phyloP scores from a whole-genome alignment of 2,888 invertebrate species.

The Lithophane leautieri region DNA sequence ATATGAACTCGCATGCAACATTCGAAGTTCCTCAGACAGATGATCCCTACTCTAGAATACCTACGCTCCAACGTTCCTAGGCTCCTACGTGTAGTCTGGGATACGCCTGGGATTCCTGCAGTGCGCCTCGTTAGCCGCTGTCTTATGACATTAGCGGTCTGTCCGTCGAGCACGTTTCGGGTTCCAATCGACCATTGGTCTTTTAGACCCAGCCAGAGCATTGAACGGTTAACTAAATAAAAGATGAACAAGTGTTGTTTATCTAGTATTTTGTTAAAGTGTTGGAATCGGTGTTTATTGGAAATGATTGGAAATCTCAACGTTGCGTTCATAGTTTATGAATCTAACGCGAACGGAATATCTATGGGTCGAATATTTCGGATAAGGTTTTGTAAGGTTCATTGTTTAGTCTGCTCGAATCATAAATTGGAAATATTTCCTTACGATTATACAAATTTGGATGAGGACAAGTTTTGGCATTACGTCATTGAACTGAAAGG shows the following conservation, averaged over 20 bases:
- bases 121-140: conserved; percentile 81
- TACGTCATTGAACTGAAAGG: neutral
- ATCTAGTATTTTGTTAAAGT: conserved; percentile 27
- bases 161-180: conserved; percentile 64
- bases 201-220: conserved; percentile 61
- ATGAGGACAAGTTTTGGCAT: neutral
- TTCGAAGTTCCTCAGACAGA: conserved; percentile 50
- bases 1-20: conserved; percentile 34
- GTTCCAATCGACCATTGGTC: conserved; percentile 65
- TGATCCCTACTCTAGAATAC: conserved; percentile 44
- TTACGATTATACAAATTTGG: no score
- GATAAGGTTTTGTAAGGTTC: no score
- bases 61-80: conserved; percentile 34
- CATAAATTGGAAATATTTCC: no score
- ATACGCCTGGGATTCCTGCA: conserved; percentile 64
- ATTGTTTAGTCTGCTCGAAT: neutral
- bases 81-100: conserved; percentile 40
- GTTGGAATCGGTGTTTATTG: conserved; percentile 12
- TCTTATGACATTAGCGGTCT: conserved; percentile 85
- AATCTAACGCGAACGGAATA: neutral
- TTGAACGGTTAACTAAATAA: conserved; percentile 62
- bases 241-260: conserved; percentile 34
- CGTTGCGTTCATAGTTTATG: neutral
- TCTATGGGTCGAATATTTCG: neutral
- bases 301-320: conserved; percentile 12